Conservation (phyloP, 92 coral and sea anemone species). For the Siderastrea siderea region DNA sequence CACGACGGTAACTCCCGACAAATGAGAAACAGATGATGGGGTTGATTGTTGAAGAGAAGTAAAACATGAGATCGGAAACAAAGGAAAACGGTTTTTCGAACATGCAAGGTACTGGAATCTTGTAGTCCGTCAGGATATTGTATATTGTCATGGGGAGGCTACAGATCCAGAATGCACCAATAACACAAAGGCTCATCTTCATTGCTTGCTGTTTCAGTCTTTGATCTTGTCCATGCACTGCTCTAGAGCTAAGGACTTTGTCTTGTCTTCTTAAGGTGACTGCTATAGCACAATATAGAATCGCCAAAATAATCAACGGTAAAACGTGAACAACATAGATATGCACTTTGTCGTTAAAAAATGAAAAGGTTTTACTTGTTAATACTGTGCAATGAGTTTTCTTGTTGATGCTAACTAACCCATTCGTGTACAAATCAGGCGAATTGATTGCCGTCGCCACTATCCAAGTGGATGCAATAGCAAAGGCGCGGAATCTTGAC, state of each 20-base stretch:
- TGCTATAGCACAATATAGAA: slow-evolving; percentile 48
- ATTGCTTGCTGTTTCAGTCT: slow-evolving; percentile 38
- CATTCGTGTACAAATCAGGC: slow-evolving; percentile 10
- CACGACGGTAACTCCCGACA: slow-evolving; percentile 59
- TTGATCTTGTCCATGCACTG: slow-evolving; percentile 2
- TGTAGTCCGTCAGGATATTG: not conserved
- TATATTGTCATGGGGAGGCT: not conserved
- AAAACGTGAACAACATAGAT: slow-evolving; percentile 18
- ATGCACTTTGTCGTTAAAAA: not conserved
- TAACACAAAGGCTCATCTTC: not conserved
- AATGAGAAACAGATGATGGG: slow-evolving; percentile 69
- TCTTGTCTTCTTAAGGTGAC: slow-evolving; percentile 8
- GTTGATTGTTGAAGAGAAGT: slow-evolving; percentile 46
- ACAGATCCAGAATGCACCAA: slow-evolving; percentile 7
- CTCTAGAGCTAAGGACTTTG: slow-evolving; percentile 10
- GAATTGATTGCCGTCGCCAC: slow-evolving; percentile 31
- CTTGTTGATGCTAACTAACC: not conserved
- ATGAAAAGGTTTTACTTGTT: not conserved
- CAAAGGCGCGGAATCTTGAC: slow-evolving; percentile 44
- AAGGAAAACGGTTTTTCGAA: not conserved
- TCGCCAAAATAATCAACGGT: slow-evolving; percentile 28
- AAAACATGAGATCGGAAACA: slow-evolving; percentile 34
- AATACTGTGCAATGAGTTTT: not conserved
- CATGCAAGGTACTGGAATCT: not conserved
- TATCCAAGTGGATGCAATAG: slow-evolving; percentile 58